Percentiles rank a stretch among this genome's conserved stretches.
These are phyloP conservation scores for Metellina segmentata DNA, from an alignment of 2,888 invertebrate genomes.

Conservation along the genomic window DNA sequence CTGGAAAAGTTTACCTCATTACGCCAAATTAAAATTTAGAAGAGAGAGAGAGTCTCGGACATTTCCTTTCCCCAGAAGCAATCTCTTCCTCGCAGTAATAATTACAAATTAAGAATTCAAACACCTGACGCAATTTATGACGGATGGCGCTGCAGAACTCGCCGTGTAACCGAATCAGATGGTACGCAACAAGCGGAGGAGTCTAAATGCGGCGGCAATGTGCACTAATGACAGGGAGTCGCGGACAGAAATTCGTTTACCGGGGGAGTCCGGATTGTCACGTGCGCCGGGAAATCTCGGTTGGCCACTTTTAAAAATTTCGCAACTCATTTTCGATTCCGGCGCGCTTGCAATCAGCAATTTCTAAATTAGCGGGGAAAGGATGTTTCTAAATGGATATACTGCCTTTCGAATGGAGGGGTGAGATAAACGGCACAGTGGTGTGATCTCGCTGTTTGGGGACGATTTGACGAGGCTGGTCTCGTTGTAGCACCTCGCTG, in stretches of 20 bases:
- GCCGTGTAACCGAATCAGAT: neutral
- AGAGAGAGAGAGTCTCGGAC: no score
- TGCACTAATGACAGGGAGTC: slow-evolving; percentile 27
- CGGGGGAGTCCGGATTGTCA: slow-evolving; percentile 22
- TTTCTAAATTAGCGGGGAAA: slow-evolving; percentile 65
- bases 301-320: slow-evolving; percentile 70
- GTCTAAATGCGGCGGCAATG: neutral
- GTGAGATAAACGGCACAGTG: neutral
- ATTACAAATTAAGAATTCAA: neutral
- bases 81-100: neutral
- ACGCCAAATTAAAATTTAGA: neutral
- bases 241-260: slow-evolving; percentile 65
- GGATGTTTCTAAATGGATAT: slow-evolving; percentile 56
- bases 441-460: neutral
- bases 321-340: slow-evolving; percentile 62
- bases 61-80: no score
- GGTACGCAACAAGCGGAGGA: neutral
- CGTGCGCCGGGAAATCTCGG: slow-evolving; percentile 34
- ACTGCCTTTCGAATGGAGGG: neutral
- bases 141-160: neutral
- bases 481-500: neutral
- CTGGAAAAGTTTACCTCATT: neutral
- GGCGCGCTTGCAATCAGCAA: slow-evolving; percentile 58
- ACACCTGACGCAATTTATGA: neutral
- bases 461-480: neutral